These are phyloP conservation scores for Ptychoptera albimana DNA, from an alignment of 2,888 invertebrate genomes.

Conservation along the genomic window DNA sequence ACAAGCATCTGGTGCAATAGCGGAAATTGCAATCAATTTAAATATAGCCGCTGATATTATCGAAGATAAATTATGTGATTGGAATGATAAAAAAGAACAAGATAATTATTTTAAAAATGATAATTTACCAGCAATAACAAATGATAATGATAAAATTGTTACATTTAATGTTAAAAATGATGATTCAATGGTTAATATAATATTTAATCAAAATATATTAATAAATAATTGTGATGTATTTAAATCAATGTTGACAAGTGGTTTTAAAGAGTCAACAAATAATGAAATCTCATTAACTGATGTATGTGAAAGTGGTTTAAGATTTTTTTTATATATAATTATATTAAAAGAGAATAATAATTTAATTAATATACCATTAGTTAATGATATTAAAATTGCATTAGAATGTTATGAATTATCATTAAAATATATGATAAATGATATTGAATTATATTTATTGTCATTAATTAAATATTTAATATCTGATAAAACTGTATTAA, in stretches of 20 bases:
- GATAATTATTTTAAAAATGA: too few relatives aligned
- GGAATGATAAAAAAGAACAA: too few relatives aligned
- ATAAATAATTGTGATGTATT: slow-evolving; percentile 29
- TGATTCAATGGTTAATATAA: slow-evolving; percentile 5
- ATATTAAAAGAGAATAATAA: slow-evolving; percentile 15
- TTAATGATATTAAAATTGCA: slow-evolving; percentile 20
- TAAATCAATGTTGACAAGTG: slow-evolving; percentile 28
- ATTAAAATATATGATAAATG: slow-evolving; percentile 26
- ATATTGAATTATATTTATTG: slow-evolving; percentile 21
- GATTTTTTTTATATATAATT: slow-evolving; percentile 27
- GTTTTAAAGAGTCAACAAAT: slow-evolving; percentile 26
- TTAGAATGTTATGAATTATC: slow-evolving; percentile 29
- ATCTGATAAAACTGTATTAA: slow-evolving; percentile 22
- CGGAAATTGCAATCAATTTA: slow-evolving; percentile 20
- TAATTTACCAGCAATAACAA: too few relatives aligned
- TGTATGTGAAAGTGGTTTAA: slow-evolving; percentile 22
- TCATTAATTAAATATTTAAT: slow-evolving; percentile 20
- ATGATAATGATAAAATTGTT: background rate
- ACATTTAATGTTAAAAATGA: background rate
- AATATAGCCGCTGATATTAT: slow-evolving; percentile 1
- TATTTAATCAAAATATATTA: slow-evolving; percentile 24
- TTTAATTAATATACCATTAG: slow-evolving; percentile 16
- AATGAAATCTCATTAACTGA: slow-evolving; percentile 26
- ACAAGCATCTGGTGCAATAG: slow-evolving; percentile 26
- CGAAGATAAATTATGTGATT: background rate